Evolutionary conservation across 2,797 vertebrate species (phyloP).

Genomic region (Peromyscus aztecus): DNA sequence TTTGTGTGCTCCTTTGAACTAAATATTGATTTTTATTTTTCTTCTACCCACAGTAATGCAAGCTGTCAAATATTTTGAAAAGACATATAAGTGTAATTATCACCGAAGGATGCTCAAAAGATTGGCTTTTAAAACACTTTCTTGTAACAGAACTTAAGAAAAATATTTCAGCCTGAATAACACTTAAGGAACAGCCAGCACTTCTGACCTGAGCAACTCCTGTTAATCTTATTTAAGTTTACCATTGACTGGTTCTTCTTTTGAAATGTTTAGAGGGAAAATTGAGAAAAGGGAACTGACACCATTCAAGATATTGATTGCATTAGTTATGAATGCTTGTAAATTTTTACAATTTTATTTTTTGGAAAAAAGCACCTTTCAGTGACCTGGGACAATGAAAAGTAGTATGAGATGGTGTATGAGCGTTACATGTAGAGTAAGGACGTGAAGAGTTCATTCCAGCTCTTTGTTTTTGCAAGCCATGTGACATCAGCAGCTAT

Average conservation of each 20-base stretch:
- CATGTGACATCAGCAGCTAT: background rate
- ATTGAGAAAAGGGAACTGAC: background rate
- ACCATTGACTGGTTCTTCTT: conserved; percentile 30
- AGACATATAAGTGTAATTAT: conserved; percentile 71
- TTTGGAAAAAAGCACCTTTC: background rate
- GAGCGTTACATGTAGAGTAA: background rate
- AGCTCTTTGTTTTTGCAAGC: background rate
- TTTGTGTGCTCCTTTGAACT: conserved; percentile 62
- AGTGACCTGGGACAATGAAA: background rate
- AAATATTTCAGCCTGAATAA: conserved; percentile 59
- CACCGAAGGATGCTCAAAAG: conserved; percentile 71
- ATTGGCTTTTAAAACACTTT: conserved; percentile 70
- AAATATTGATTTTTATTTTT: conserved; percentile 73
- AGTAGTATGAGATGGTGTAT: no score
- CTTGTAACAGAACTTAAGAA: conserved; percentile 68
- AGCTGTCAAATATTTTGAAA: conserved; percentile 79
- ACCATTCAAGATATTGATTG: conserved; percentile 4
- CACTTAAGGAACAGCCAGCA: conserved; percentile 41
- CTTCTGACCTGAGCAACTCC: conserved; percentile 69
- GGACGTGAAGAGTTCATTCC: no score
- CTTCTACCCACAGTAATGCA: conserved; percentile 44
- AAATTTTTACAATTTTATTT: background rate
- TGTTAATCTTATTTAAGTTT: conserved; percentile 61
- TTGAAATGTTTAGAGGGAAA: conserved; percentile 27
- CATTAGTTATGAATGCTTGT: conserved; percentile 25